These are phyloP conservation scores for Ascidia mentula DNA, from an alignment of 23 tunicate genomes.

Conservation along the genomic window DNA sequence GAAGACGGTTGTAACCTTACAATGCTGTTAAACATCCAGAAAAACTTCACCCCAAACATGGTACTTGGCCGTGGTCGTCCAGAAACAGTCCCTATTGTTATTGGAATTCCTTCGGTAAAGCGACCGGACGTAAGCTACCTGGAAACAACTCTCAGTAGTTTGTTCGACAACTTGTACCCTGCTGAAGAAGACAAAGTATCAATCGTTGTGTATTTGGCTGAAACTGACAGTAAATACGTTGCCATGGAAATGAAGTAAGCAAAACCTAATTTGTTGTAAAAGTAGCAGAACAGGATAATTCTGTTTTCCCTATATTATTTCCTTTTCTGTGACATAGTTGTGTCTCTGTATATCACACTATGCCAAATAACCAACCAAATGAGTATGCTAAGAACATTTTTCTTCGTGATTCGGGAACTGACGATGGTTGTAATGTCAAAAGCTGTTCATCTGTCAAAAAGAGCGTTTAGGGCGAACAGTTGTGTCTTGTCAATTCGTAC, in stretches of 20 bases:
- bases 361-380: no score
- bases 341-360: no score
- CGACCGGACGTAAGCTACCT: constrained; percentile 19
- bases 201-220: constrained; percentile 39
- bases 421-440: no score
- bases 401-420: no score
- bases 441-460: no score
- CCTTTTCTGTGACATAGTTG: no score
- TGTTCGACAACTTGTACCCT: constrained; percentile 38
- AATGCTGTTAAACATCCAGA: background rate
- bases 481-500: no score
- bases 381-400: no score
- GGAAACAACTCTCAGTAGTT: constrained; percentile 12
- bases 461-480: no score
- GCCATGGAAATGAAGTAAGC: background rate
- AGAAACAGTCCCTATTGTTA: constrained; percentile 24
- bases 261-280: background rate
- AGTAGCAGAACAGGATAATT: background rate
- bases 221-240: constrained; percentile 18
- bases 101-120: constrained; percentile 43
- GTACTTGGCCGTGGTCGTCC: constrained; percentile 15
- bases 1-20: no score
- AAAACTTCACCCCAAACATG: constrained; percentile 21
- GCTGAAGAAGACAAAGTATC: constrained; percentile 17
- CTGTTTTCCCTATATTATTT: background rate